Evolutionary conservation across 1,140 invertebrate species (phyloP).

Genomic region (Drosophila punjabiensis): DNA sequence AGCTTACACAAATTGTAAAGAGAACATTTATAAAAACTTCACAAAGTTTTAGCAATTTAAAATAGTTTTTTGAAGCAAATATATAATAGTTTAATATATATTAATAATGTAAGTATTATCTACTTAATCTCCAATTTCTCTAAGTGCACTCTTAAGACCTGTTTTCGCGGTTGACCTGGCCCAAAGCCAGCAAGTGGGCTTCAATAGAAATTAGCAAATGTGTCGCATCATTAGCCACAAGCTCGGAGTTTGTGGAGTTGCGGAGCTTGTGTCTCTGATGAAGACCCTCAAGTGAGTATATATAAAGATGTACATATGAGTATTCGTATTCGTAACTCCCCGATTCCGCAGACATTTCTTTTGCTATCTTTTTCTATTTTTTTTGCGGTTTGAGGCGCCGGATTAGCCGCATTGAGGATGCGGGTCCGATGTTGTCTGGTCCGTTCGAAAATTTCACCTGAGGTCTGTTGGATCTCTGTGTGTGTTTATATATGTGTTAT

Average conservation of each 20-base stretch:
- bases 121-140: constrained; percentile 10
- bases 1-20: not conserved
- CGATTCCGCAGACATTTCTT: constrained; percentile 26
- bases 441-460: constrained; percentile 51
- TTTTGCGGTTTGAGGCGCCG: constrained; percentile 76
- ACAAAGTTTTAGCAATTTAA: not conserved
- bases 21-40: not conserved
- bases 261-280: constrained; percentile 52
- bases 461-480: constrained; percentile 43
- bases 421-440: constrained; percentile 52
- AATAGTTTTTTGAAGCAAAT: no score
- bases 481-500: constrained; percentile 34
- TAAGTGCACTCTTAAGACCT: constrained; percentile 64
- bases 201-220: constrained; percentile 84
- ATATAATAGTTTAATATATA: not conserved
- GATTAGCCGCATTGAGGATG: constrained; percentile 79
- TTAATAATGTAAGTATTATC: not conserved
- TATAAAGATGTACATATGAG: not conserved
- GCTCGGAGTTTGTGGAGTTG: constrained; percentile 35
- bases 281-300: constrained; percentile 75
- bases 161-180: constrained; percentile 68
- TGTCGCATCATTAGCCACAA: constrained; percentile 83
- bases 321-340: not conserved
- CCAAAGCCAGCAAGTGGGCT: constrained; percentile 67
- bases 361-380: constrained; percentile 22